Base-by-base conservation (phyloP, 2,888 invertebrate genomes). In the Chrysina gloriosa region DNA sequence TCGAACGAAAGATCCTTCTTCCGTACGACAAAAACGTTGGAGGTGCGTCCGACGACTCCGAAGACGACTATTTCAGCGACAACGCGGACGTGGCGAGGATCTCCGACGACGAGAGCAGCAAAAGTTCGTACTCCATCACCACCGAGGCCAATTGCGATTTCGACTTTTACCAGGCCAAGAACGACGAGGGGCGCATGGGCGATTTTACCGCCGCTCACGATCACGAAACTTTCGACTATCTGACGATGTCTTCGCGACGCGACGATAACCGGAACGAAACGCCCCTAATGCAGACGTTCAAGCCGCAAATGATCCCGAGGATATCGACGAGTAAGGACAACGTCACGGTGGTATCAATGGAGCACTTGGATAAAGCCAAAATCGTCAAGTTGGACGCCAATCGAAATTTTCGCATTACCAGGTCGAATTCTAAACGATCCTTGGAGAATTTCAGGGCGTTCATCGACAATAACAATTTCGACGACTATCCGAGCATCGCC, bases 141-240 rank as follows among this genome's bases (percentile, higher is more conserved):
- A 89, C 89, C 0, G 87, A 87, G 70, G 89, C 89, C 23, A 89
- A 88, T 74, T 87, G 88, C 75, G 89, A 89, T 77, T 89, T 89
- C 76, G 88, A 89, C 73, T 89, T 87, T 77, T 88, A 85, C 73
- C 86, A 86, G 73, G 50, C 42, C 2, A 70, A 69, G 6, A 58
- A 66, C 7, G 68, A 72, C 7, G 29, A 19, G 3, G 48, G 50
- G 7, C 0, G 1, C 25, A n/a, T n/a, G n/a, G n/a, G n/a, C n/a
- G n/a, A n/a, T n/a, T n/a, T n/a, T n/a, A 36, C 21, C 0, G 23
- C 23, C 2, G 3, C 47, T 11, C 9, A 39, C 3, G 63, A 61
- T 14, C 63, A 67, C 42, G 65, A 65, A 29, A 58, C 65, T 11
- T 58, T 67, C 34, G 58, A 67, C 47, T 67, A 67, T 48, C 14